A percentile compares a stretch with the other conserved stretches of the same genome.
These are phyloP conservation scores for Vidua chalybeata DNA, from an alignment of 2,113 vertebrate genomes.

Conservation along the genomic window DNA sequence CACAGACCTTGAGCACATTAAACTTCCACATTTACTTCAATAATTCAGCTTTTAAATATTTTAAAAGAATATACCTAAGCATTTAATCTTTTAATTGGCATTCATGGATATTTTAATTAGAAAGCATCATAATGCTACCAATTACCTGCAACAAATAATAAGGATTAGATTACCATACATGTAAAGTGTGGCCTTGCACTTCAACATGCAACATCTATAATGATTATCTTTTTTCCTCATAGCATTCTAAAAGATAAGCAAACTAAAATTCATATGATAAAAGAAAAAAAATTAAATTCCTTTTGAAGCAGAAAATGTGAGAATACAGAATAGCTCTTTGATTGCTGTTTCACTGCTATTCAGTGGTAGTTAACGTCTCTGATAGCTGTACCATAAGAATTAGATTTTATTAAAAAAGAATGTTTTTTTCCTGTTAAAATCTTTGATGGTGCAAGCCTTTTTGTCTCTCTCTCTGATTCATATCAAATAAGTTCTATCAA, in stretches of 20 bases:
- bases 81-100: not conserved
- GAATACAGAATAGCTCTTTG: not conserved
- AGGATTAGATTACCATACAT: not conserved
- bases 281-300: not conserved
- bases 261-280: not conserved
- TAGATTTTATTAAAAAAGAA: not conserved
- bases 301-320: not conserved
- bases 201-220: not conserved
- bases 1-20: not conserved
- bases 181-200: not conserved
- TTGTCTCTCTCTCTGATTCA: not conserved
- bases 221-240: not conserved
- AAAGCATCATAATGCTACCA: not conserved
- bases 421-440: not conserved
- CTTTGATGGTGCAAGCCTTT: not conserved
- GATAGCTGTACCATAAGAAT: not conserved
- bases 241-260: not conserved
- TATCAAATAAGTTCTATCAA: not conserved
- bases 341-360: not conserved
- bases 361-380: not conserved
- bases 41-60: not conserved
- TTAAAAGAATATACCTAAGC: not conserved
- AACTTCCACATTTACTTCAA: not conserved
- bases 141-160: not conserved
- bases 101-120: not conserved